A percentile compares a stretch with the other conserved stretches of the same genome.
phyloP scores from a whole-genome alignment of 1,140 invertebrate species.

The Matsumurasca onukii region DNA sequence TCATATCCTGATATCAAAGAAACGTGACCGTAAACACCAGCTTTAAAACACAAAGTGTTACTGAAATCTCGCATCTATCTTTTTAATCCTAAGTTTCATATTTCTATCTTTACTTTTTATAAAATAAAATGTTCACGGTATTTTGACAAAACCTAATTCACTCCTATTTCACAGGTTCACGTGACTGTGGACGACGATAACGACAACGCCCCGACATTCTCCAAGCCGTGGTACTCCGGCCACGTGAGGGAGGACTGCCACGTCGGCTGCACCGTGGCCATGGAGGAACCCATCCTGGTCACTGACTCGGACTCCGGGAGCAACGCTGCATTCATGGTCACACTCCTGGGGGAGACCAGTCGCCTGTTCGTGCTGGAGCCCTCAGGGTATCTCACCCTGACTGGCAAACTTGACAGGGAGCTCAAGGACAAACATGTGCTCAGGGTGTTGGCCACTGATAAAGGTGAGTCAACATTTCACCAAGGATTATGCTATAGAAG shows the following conservation, averaged over 20 bases:
- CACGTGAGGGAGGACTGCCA: constrained; percentile 76
- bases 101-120: no score
- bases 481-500: no score
- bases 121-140: no score
- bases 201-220: constrained; percentile 85
- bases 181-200: constrained; percentile 86
- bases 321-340: constrained; percentile 75
- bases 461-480: constrained; percentile 43
- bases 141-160: no score
- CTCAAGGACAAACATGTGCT: constrained; percentile 66
- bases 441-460: constrained; percentile 71
- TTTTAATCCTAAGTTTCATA: no score
- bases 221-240: constrained; percentile 69
- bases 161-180: constrained; percentile 59
- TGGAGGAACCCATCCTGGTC: constrained; percentile 64
- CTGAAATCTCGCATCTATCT: no score
- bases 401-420: constrained; percentile 67
- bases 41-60: no score
- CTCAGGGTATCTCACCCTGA: constrained; percentile 61
- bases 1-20: no score
- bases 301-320: constrained; percentile 75
- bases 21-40: no score
- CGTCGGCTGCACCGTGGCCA: constrained; percentile 68
- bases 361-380: constrained; percentile 75
- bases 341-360: constrained; percentile 70